A percentile compares a stretch with the other conserved stretches of the same genome.
These are phyloP conservation scores for Clarias platycephalus DNA, from an alignment of 2,797 vertebrate genomes.

Conservation along the genomic window DNA sequence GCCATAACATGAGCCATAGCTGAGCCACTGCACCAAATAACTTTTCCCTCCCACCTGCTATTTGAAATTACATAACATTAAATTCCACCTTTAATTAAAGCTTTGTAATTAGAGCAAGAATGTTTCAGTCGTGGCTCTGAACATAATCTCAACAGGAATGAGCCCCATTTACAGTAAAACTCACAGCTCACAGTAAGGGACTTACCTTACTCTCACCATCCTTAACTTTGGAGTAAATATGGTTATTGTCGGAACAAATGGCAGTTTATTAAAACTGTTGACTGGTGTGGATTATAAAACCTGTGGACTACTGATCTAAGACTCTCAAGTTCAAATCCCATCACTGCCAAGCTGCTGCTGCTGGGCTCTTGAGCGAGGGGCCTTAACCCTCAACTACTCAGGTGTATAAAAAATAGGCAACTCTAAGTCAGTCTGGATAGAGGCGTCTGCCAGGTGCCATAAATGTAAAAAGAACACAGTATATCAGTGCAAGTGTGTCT, in stretches of 20 bases:
- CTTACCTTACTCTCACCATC: background rate
- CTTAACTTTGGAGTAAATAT: background rate
- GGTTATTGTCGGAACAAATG: background rate
- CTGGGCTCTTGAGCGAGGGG: no score
- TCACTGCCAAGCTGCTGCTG: no score
- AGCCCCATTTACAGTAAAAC: background rate
- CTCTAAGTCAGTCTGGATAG: no score
- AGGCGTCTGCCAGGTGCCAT: no score
- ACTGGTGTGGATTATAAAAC: no score
- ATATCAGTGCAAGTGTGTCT: background rate
- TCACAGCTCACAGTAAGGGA: background rate
- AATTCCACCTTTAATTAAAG: conserved; percentile 39
- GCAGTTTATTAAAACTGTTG: background rate
- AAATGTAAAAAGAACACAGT: no score
- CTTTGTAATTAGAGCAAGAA: conserved; percentile 35
- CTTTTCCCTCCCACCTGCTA: conserved; percentile 23
- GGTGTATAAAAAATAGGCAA: no score
- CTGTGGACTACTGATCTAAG: no score
- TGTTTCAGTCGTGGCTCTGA: conserved; percentile 18
- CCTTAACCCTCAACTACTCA: no score
- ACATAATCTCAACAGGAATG: conserved; percentile 32
- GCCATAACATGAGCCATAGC: background rate
- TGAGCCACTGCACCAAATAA: background rate
- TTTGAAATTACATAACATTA: conserved; percentile 20
- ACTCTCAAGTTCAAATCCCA: no score